Conservation (phyloP, 2,113 vertebrate genomes). For the Setophaga kirtlandii region DNA sequence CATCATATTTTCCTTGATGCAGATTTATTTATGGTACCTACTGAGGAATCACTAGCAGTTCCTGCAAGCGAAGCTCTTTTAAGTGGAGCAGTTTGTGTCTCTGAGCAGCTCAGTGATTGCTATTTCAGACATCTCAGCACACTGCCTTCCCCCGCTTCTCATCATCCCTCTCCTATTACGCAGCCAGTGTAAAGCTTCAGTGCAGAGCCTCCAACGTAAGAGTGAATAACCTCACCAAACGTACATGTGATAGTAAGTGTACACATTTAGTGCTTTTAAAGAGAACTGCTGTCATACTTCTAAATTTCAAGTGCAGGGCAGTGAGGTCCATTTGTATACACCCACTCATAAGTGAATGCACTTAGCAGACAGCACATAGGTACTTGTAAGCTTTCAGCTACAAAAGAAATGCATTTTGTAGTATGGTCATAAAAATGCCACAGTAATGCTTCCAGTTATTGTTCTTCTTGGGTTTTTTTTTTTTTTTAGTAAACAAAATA, state of each 20-base stretch:
- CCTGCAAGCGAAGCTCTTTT: slow-evolving; percentile 49
- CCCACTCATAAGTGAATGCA: neutral
- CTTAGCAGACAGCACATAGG: slow-evolving; percentile 16
- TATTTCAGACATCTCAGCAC: slow-evolving; percentile 30
- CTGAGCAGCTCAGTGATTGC: slow-evolving; percentile 2
- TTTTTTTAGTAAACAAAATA: neutral
- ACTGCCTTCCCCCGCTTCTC: slow-evolving; percentile 19
- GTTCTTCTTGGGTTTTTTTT: neutral
- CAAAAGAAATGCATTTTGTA: slow-evolving; percentile 11
- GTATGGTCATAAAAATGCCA: neutral
- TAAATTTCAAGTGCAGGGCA: slow-evolving; percentile 9
- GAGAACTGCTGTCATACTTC: neutral
- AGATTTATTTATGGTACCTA: slow-evolving; percentile 24
- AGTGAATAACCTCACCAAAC: neutral
- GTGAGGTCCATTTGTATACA: neutral
- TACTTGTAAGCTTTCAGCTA: neutral
- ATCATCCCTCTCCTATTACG: neutral
- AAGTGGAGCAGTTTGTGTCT: slow-evolving; percentile 20
- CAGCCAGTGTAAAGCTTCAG: neutral
- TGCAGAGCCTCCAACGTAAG: neutral
- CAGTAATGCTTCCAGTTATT: neutral
- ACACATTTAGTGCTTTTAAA: neutral
- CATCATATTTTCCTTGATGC: slow-evolving; percentile 18
- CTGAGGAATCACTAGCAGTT: slow-evolving; percentile 31
- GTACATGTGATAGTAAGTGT: neutral